Percentiles rank a stretch among this genome's conserved stretches.
phyloP scores from a whole-genome alignment of 2,797 vertebrate species.

The Tragopan temminckii region DNA sequence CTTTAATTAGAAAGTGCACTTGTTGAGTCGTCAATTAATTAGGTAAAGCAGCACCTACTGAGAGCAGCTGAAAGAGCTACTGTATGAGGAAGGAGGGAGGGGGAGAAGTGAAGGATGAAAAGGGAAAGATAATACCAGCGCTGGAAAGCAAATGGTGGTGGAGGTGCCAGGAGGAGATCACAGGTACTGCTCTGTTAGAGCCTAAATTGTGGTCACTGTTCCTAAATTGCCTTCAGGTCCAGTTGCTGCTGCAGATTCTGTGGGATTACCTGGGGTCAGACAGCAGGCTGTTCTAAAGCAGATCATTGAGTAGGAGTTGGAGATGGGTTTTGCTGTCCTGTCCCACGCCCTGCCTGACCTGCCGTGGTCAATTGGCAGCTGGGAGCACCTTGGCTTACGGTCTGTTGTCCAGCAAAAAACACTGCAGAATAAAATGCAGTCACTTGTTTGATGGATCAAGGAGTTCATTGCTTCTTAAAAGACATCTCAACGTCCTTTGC shows the following conservation, averaged over 20 bases:
- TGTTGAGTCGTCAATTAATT: slow-evolving; percentile 67
- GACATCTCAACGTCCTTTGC: not conserved
- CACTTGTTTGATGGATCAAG: not conserved
- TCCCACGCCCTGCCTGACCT: not conserved
- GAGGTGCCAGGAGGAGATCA: slow-evolving; percentile 10
- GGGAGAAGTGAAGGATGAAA: not conserved
- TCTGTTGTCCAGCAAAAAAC: not conserved
- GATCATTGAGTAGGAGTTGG: not conserved
- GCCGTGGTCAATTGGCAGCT: not conserved
- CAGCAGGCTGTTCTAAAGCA: slow-evolving; percentile 13
- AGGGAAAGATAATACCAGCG: slow-evolving; percentile 14
- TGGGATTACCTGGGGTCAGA: slow-evolving; percentile 3
- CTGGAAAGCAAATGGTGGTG: not conserved
- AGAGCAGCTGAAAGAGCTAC: slow-evolving; percentile 55
- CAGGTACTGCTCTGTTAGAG: slow-evolving; percentile 39
- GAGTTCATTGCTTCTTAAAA: not conserved
- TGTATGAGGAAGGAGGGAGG: slow-evolving; percentile 25
- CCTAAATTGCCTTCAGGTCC: not conserved
- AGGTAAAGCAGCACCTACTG: slow-evolving; percentile 67
- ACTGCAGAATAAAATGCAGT: not conserved
- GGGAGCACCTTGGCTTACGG: not conserved
- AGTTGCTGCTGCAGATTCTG: not conserved
- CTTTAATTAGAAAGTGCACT: slow-evolving; percentile 74
- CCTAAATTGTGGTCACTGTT: slow-evolving; percentile 6
- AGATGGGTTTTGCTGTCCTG: not conserved